Evolutionary conservation across 2,113 vertebrate species (phyloP), one percentile per base, ranked within the genome.

Genomic region (Cochlearius cochlearius): DNA sequence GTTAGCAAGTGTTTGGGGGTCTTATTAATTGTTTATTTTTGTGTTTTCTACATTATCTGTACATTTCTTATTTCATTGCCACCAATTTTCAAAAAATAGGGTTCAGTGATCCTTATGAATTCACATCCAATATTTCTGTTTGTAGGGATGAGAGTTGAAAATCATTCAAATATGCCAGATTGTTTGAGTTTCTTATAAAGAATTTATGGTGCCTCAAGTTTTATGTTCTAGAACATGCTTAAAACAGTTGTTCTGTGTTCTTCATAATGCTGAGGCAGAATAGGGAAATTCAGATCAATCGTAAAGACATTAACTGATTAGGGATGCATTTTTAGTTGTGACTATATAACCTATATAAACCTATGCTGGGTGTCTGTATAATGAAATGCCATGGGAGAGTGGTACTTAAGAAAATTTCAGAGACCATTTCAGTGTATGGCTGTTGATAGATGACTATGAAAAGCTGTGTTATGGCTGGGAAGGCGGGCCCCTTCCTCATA

Each of bases 251-350:
- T 49, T 88, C 53, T 69, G 3, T 4, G 52, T 8, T 59, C 53
- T 83, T 73, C 15, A 26, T 83, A 60, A 55, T 74, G 68, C 11
- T 74, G 25, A 55, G 20, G 8, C 17, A 36, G 32, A 62, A 49
- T 34, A 64, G 18, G 13, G 18, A 76, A 86, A 50, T 41, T 72
- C 4, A 13, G 6, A 16, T 49, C 53, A 69, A 15, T 49, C 47
- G 69, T 88, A 73, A 60, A 49, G 26, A 3, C 10, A 58, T 52
- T 80, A 34, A n/a, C 20, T 58, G 43, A 52, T 47, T 53, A 66
- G 7, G 13, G 11, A 43, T 58, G 11, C 2, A 53, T 52, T 60
- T 88, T 82, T 20, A 69, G 10, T 45, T 0, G 0, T 64, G 39
- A 76, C 17, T 78, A 34, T 34, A 39, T 73, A 86, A 64, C 8